These are phyloP conservation scores for Paracanthobrama guichenoti DNA, from an alignment of 2,113 vertebrate genomes.

Conservation along the genomic window DNA sequence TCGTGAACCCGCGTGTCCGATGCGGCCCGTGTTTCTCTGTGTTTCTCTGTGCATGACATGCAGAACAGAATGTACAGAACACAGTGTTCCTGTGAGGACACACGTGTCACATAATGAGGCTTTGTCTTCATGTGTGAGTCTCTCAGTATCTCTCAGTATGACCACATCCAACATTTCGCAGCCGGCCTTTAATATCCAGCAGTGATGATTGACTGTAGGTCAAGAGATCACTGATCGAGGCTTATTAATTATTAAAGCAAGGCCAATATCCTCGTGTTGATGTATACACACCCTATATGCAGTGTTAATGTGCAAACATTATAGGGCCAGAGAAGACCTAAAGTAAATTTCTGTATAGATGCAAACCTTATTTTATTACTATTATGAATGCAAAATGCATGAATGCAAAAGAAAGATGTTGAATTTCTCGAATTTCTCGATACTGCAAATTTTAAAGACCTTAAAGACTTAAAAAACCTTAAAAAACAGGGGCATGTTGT, in stretches of 20 bases:
- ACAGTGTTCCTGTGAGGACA: slow-evolving; percentile 52
- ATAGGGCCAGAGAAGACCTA: neutral
- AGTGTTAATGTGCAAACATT: neutral
- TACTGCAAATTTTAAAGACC: too few relatives aligned
- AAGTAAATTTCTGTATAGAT: neutral
- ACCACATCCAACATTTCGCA: neutral
- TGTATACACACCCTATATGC: neutral
- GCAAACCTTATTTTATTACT: neutral
- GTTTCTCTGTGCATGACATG: neutral
- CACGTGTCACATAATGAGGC: slow-evolving; percentile 22
- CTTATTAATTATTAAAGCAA: slow-evolving; percentile 9
- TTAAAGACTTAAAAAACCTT: neutral
- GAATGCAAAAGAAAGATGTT: too few relatives aligned
- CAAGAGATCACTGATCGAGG: neutral
- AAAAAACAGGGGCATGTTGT: neutral
- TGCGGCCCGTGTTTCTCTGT: neutral
- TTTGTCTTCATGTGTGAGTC: slow-evolving; percentile 30
- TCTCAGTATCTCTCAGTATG: neutral
- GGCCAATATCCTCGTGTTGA: neutral
- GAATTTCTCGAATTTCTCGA: too few relatives aligned
- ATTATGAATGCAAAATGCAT: too few relatives aligned
- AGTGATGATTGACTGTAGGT: neutral
- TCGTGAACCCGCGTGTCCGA: neutral
- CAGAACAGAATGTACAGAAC: slow-evolving; percentile 71
- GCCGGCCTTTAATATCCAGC: neutral